Base-by-base conservation (phyloP, 92 coral and sea anemone species). In the Porites rus region DNA sequence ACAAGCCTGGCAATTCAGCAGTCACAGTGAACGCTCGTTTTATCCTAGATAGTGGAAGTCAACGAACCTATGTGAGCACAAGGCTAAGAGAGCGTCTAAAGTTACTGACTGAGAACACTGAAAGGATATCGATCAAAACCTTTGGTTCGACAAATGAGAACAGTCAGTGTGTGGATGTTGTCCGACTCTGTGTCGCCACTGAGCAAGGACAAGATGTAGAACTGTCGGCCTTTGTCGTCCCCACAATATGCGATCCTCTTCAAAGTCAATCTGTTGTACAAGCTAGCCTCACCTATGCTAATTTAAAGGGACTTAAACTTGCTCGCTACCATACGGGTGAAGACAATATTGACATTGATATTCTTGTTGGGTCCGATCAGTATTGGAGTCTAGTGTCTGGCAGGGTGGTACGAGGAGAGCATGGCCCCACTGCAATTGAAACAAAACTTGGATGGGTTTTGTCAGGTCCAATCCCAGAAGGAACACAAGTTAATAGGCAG, bases 21-120 rank as follows among this genome's bases (percentile, higher is more conserved):
- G 75, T 1, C 56, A 71, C 58, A 53, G 17, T 74, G 25, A 13
- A 66, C 24, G 78, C 91, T n/a, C 65, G 92, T 54, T 51, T 88
- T 17, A 80, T 92, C 21, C 60, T 92, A 54, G 94, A 88, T 67
- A 83, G 85, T 20, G 86, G 91, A 43, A 89, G 91, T 60, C 92
- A 88, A 64, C 13, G 88, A 6, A 53, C 90, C 4, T 91, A 87
- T 51, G 68, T 87, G 11, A 82, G 86, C 13, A 71, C 63, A 16
- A 38, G 62, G 2, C 16, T 82, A n/a, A 82, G 72, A 80, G 81
- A 86, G 10, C 24, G 9, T 13, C 65, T 86, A 18, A 24, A 60
- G 58, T 74, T 65, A 14, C 88, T 73, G 12, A 76, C 86, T 31
- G 82, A 82, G 13, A 69, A 61, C 14, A 87, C 67, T 1, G 80